Evolutionary conservation across 2,797 vertebrate genomes (phyloP).

Genomic region (Rhinophrynus dorsalis): DNA sequence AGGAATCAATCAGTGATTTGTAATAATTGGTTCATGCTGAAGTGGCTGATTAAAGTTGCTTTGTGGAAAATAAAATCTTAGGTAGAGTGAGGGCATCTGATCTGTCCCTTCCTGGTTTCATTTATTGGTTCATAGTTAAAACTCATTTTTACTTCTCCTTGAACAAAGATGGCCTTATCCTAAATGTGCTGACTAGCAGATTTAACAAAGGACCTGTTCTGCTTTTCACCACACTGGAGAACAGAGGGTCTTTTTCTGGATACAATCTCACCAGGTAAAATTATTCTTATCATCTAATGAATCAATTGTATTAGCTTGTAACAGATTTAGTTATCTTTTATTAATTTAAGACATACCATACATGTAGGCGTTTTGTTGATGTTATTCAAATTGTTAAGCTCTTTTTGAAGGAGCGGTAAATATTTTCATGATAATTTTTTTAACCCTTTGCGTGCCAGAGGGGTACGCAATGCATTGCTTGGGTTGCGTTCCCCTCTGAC

Average conservation of each 20-base stretch:
- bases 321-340: neutral
- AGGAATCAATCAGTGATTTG: constrained; percentile 29
- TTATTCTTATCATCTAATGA: neutral
- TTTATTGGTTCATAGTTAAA: neutral
- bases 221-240: no score
- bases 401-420: no score
- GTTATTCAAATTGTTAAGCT: no score
- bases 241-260: neutral
- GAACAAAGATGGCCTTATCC: neutral
- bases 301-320: neutral
- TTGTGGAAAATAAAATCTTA: constrained; percentile 18
- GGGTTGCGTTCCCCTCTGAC: no score
- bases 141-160: neutral
- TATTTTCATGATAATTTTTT: no score
- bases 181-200: no score
- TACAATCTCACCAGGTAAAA: neutral
- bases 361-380: no score
- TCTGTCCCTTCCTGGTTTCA: neutral
- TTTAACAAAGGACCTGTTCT: no score
- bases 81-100: neutral
- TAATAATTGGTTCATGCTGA: constrained; percentile 3
- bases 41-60: neutral
- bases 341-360: no score
- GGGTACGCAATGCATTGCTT: no score
- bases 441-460: no score